Evolutionary conservation across 2,888 invertebrate genomes (phyloP).

Genomic region (Plagiodera versicolora): DNA sequence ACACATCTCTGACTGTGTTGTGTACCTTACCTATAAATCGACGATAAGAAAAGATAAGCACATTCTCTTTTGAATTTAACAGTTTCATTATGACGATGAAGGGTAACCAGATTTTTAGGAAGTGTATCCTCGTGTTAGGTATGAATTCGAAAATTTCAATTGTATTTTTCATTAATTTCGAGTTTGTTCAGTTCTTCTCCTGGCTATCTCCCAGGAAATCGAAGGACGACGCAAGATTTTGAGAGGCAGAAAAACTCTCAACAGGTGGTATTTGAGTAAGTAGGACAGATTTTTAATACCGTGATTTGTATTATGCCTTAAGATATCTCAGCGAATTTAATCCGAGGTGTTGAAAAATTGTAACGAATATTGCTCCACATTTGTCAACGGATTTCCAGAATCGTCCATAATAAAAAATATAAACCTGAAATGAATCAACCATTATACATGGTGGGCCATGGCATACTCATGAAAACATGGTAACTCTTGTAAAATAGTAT

Average conservation of each 20-base stretch:
- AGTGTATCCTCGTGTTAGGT: slow-evolving; percentile 10
- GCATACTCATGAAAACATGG: too few species aligned
- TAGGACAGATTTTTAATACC: background rate
- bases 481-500: too few species aligned
- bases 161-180: background rate
- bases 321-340: too few species aligned
- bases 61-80: background rate
- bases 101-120: background rate
- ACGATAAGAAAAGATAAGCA: background rate
- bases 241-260: slow-evolving; percentile 76
- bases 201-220: slow-evolving; percentile 66
- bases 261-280: slow-evolving; percentile 66
- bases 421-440: too few species aligned
- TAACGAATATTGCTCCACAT: too few species aligned
- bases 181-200: slow-evolving; percentile 65
- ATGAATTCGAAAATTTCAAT: background rate
- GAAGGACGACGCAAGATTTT: slow-evolving; percentile 80
- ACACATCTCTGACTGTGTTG: slow-evolving; percentile 8
- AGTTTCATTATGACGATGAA: slow-evolving; percentile 6
- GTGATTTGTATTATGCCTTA: too few species aligned
- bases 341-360: too few species aligned
- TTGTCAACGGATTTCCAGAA: too few species aligned
- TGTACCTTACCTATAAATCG: background rate
- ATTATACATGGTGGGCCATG: too few species aligned
- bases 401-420: too few species aligned